Base-by-base conservation (phyloP, 2,113 vertebrate genomes). In the Sceloporus tristichus region DNA sequence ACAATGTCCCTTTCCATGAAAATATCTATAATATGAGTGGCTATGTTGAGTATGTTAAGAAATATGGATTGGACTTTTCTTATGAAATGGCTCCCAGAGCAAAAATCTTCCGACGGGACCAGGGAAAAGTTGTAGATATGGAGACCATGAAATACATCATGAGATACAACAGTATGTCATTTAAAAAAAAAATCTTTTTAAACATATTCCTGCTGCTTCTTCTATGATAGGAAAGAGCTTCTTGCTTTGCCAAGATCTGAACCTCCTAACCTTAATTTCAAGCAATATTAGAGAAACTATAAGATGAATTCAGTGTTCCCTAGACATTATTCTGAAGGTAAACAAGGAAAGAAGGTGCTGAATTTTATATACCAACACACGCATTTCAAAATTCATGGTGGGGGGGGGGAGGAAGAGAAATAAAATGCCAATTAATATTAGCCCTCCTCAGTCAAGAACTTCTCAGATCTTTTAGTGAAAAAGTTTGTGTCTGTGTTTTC, bases 51-150 rank as follows among this genome's bases (percentile, higher is more conserved):
- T 96, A 98, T 0, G 97, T 97, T 89, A 80, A 94, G 90, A 96
- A 96, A 87, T 96, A 98, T 0, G 98, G 98, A 23, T 94, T 97
- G 92, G 97, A 98, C 81, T 98, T 97, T 92, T 98, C 98, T 54
- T 98, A 99, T 0, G 98, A 98, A 75, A 96, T 98, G 87, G 97
- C 97, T 91, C 97, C 98, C 34, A 94, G 98, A 92, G 98, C 98
- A 93, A 98, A 98, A 96, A 98, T 98, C 95, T 98, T 99, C 88
- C 97, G 97, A 85, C 97, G 98, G 78, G 98, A 98, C 93, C 98
- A 98, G 91, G 97, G 96, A 80, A 97, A 92, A 70, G 98, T 99
- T 92, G 97, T 79, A 0, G 94, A 96, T 93, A 90, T 98, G 90
- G 94, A 86, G 84, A 97, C 97, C 91, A 97, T 99, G 96, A 98